These are phyloP conservation scores for Drosophila oshimai DNA, from an alignment of 1,140 invertebrate species.

Conservation along the genomic window DNA sequence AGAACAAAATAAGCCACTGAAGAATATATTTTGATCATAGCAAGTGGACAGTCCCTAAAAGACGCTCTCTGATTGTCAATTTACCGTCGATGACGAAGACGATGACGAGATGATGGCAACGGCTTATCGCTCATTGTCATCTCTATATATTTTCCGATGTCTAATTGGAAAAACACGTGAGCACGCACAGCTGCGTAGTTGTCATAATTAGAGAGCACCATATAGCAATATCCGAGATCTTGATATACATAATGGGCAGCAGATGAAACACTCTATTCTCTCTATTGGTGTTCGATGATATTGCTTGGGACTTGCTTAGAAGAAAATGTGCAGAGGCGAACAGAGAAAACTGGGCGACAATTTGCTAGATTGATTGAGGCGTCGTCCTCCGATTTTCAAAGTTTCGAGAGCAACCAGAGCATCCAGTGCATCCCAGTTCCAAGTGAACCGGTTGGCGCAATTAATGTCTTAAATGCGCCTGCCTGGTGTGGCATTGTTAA, in stretches of 20 bases:
- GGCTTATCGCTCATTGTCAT: conserved; percentile 80
- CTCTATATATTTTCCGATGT: conserved; percentile 26
- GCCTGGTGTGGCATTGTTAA: conserved; percentile 80
- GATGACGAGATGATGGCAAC: conserved; percentile 48
- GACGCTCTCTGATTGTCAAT: conserved; percentile 68
- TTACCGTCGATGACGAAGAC: conserved; percentile 40
- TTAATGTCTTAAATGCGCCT: conserved; percentile 77
- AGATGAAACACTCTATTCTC: conserved; percentile 8
- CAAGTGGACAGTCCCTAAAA: conserved; percentile 10
- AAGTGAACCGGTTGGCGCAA: conserved; percentile 65
- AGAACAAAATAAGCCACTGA: too few species aligned
- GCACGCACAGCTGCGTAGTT: conserved; percentile 78
- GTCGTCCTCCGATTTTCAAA: conserved; percentile 32
- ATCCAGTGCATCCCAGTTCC: background rate
- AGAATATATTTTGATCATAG: background rate
- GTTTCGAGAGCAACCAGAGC: background rate
- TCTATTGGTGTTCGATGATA: conserved; percentile 35
- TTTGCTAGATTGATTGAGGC: conserved; percentile 79
- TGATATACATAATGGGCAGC: conserved; percentile 10
- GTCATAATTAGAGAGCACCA: conserved; percentile 71
- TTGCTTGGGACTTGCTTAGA: background rate
- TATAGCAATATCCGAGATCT: conserved; percentile 22
- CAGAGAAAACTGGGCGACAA: conserved; percentile 61
- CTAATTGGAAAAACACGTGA: conserved; percentile 81
- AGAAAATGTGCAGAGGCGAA: conserved; percentile 8